phyloP scores from a whole-genome alignment of 2,113 vertebrate genomes.

The Pollimyrus isidori region DNA sequence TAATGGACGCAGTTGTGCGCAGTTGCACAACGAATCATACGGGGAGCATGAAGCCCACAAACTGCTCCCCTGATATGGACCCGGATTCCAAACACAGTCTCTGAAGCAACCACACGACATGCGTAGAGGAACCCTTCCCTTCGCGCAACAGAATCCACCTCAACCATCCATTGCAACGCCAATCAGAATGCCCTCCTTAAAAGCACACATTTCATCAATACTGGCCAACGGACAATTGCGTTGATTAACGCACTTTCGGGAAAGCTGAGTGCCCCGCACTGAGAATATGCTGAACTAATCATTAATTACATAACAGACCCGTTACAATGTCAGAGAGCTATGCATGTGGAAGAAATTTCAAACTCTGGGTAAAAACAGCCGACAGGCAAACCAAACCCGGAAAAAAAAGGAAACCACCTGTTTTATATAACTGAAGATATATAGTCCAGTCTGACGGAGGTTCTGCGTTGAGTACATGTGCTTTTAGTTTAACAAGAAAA shows the following conservation, averaged over 20 bases:
- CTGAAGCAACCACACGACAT: not conserved
- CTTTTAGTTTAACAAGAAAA: constrained; percentile 6
- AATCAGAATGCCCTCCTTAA: not conserved
- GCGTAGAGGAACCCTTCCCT: not conserved
- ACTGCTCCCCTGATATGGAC: not conserved
- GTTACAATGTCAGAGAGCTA: not conserved
- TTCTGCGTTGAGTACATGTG: not conserved
- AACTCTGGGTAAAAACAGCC: constrained; percentile 2
- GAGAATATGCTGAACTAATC: not conserved
- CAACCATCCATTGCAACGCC: not conserved
- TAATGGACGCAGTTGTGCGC: not conserved
- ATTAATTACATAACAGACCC: constrained; percentile 13
- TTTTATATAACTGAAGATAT: constrained; percentile 14
- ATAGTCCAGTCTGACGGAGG: not conserved
- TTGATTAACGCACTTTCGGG: not conserved
- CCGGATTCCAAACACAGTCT: not conserved
- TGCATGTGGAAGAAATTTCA: constrained; percentile 9
- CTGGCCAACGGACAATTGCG: not conserved
- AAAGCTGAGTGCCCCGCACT: not conserved
- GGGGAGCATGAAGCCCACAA: not conserved
- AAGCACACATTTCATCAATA: not conserved
- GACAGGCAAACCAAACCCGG: not conserved
- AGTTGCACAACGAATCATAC: not conserved
- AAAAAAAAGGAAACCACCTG: not conserved
- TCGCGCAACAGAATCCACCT: not conserved